Base-by-base conservation (phyloP, 1,140 invertebrate genomes). In the Aphis craccivora region DNA sequence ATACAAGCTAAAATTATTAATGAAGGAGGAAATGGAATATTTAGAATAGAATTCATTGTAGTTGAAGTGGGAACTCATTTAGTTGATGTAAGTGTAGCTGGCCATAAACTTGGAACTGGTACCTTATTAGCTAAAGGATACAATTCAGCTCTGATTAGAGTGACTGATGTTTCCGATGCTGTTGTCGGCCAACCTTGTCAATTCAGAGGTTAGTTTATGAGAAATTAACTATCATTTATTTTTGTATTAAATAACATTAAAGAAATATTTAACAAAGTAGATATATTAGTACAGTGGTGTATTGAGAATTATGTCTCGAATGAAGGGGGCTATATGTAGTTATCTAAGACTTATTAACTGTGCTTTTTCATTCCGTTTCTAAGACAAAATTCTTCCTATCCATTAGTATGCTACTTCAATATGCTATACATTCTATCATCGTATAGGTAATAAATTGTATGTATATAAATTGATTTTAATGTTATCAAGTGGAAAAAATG, bases 51-150 rank as follows among this genome's bases (percentile, higher is more conserved):
- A 95, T 99, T 99, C 95, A 97, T 97, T 60, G 98, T 98, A 23
- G 97, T 96, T 84, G 98, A 99, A 96, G 98, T 99, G 94, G 98
- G 98, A 94, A 98, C 97, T 94, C 98, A 99, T 95, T 96, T 98
- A 51, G 97, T 99, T 94, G 98, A 99, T 95, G 97, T 98, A 94
- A 96, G 96, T 94, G 97, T 98, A 91, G 97, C 97, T 94, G 98
- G 98, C 94, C 97, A 98, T 95, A 98, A 98, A 95, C 95, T 99
- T 94, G 97, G 97, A 94, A 97, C 97, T 94, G 98, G 97, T 86
- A 98, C 98, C 35, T 96, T 99, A 86, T 96, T 98, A 93, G 98
- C 98, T 94, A 99, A 99, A 96, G 98, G 98, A 91, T 99, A 99
- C 95, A 98, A 99, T 95, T 97, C 98, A 94, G 97, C 97, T 94